These are phyloP conservation scores for Oeneis ivallda DNA, from an alignment of 2,888 invertebrate species.

Conservation along the genomic window DNA sequence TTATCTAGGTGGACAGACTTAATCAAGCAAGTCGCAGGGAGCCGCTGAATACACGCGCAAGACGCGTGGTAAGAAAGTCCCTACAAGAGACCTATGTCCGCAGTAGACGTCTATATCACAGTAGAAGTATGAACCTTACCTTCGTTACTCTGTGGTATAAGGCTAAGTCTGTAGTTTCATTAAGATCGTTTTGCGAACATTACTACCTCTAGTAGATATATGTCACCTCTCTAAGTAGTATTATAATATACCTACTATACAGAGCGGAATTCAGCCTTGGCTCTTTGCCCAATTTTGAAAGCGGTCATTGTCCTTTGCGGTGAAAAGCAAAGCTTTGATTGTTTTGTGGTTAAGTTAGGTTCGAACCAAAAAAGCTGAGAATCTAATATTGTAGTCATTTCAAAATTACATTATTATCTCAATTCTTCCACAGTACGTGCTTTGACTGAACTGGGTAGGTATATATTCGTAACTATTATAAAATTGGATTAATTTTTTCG, in stretches of 20 bases:
- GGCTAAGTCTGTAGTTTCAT: too few species aligned
- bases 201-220: not conserved
- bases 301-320: conserved; percentile 36
- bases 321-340: conserved; percentile 18
- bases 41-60: too few species aligned
- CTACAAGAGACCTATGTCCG: too few species aligned
- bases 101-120: too few species aligned
- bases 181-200: not conserved
- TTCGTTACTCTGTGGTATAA: too few species aligned
- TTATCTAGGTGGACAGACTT: too few species aligned
- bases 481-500: not conserved
- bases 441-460: not conserved
- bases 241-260: conserved; percentile 7
- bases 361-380: not conserved
- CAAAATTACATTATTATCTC: not conserved
- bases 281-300: conserved; percentile 37
- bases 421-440: not conserved
- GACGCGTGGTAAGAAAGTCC: too few species aligned
- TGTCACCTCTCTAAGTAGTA: not conserved
- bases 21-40: too few species aligned
- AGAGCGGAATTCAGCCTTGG: conserved; percentile 33
- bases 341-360: conserved; percentile 7
- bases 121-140: too few species aligned
- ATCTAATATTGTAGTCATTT: not conserved
- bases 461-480: not conserved